Conservation (phyloP, 2,888 invertebrate species). For the Drosophila colorata region DNA sequence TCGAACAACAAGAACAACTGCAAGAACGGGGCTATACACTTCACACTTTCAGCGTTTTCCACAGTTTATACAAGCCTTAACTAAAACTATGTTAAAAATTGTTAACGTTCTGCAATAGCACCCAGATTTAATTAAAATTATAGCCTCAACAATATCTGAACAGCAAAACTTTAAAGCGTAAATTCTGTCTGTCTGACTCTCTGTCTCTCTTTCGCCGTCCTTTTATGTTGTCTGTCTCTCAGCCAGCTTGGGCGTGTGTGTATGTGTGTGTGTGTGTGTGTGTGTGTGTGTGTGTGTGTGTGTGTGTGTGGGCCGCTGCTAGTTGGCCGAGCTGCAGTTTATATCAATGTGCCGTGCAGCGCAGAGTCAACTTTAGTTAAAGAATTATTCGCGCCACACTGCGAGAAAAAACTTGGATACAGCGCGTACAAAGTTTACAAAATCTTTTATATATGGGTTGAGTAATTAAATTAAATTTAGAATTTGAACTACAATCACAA, state of each 20-base stretch:
- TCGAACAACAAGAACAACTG: slow-evolving; percentile 1
- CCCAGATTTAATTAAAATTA: slow-evolving; percentile 77
- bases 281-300: too few relatives aligned
- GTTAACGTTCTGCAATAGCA: slow-evolving; percentile 54
- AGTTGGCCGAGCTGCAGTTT: slow-evolving; percentile 54
- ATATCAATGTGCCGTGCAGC: slow-evolving; percentile 51
- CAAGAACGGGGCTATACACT: slow-evolving; percentile 32
- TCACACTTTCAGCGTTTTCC: slow-evolving; percentile 32
- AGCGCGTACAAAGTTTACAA: too few relatives aligned
- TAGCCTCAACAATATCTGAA: slow-evolving; percentile 69
- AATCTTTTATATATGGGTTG: too few relatives aligned
- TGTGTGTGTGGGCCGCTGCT: slow-evolving; percentile 13
- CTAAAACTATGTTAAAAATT: slow-evolving; percentile 67
- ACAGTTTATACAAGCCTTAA: slow-evolving; percentile 42
- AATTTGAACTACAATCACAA: not conserved
- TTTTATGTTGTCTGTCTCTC: slow-evolving; percentile 5
- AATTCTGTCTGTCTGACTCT: slow-evolving; percentile 51
- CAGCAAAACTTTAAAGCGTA: slow-evolving; percentile 71
- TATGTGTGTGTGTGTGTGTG: too few relatives aligned
- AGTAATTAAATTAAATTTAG: too few relatives aligned
- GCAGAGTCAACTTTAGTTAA: slow-evolving; percentile 40
- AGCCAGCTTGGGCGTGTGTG: slow-evolving; percentile 6
- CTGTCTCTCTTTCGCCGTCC: slow-evolving; percentile 16
- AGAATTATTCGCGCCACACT: slow-evolving; percentile 49
- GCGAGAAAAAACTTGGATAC: slow-evolving; percentile 8